Base-by-base conservation (phyloP, 2,797 vertebrate genomes). In the Salarias fasciatus region DNA sequence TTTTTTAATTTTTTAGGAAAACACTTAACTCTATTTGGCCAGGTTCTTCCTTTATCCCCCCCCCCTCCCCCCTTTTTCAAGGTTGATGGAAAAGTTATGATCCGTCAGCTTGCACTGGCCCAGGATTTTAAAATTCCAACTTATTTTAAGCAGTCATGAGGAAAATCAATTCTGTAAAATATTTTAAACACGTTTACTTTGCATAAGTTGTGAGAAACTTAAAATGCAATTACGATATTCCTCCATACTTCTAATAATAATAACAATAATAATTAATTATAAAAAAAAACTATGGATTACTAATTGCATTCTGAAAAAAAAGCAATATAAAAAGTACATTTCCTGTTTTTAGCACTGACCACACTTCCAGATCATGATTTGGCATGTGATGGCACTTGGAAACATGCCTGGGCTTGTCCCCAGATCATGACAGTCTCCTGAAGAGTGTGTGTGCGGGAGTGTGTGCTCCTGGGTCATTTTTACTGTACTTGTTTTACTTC, bases 351-450 rank as follows among this genome's bases (percentile, higher is more conserved):
- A 45, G 44, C 14, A 18, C 62, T 58, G 62, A 63, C 69, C 73
- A 63, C 61, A 58, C 50, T 69, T 63, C 18, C 14, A 50, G 46
- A 62, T 65, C 42, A 69, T 58, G 57, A 80, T 80, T 40, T 76
- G 50, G 50, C 33, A 55, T 51, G 63, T 69, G 71, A 72, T 75
- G 78, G 74, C 69, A 80, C 43, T 63, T 80, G 81, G 84, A 75
- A 71, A 87, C 89, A 89, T 86, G 91, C 71, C 89, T 33, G 64
- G 89, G 69, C 91, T 82, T 89, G 90, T 85, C 83, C 73, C 45
- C 53, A 63, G 28, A 68, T 62, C 72, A 61, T 82, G 69, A 79
- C 69, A 72, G 56, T 79, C 73, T 75, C 47, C 54, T 68, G 50
- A 56, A 37, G 70, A 61, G 56, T 60, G 78, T 69, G 49, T 38